Evolutionary conservation across 2,888 invertebrate species (phyloP), one percentile per base, ranked within the genome.

Genomic region (Xiphydria camelus): DNA sequence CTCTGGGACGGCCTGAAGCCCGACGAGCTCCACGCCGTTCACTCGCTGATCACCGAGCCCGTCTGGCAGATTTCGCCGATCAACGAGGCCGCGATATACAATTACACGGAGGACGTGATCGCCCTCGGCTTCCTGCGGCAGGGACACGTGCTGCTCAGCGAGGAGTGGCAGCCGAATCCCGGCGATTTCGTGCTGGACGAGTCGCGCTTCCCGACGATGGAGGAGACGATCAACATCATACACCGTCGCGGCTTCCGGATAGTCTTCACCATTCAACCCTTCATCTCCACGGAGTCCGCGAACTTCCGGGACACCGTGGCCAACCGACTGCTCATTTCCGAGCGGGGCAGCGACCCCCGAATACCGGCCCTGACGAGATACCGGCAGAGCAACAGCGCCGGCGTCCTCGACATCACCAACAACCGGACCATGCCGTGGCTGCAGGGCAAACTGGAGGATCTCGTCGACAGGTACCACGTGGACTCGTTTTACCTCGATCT

Each of bases 241-340:
- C 88, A 88, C 53, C 80, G 93, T 21, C 79, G 92, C 52, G 93
- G 93, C 1, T 95, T 94, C 55, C 84, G 89, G 64, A 87, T 95
- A 9, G 89, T 89, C 0, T 85, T 95, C 55, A 88, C 91, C n/a
- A 83, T 94, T 0, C 93, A 94, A 66, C 94, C 95, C 0, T 95
- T 91, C 68, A 87, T 94, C 21, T 88, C 89, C 39, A 91, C 92
- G 0, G 91, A 92, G 62, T 92, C 94, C 53, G 77, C 78, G 2
- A 91, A 88, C 62, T 94, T 94, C 67, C 85, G 85, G 40, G 87
- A 90, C 59, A 87, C 91, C 1, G 89, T 93, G 1, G 80, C 83
- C 38, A 84, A 84, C 41, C 80, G 86, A 41, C 68, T 91, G n/a
- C 74, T 93, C 2, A 84, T 92, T 29, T 87, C 86, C n/a, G 91